A percentile compares a stretch with the other conserved stretches of the same genome.
phyloP scores from a whole-genome alignment of 2,113 vertebrate species.

The Prolemur simus region DNA sequence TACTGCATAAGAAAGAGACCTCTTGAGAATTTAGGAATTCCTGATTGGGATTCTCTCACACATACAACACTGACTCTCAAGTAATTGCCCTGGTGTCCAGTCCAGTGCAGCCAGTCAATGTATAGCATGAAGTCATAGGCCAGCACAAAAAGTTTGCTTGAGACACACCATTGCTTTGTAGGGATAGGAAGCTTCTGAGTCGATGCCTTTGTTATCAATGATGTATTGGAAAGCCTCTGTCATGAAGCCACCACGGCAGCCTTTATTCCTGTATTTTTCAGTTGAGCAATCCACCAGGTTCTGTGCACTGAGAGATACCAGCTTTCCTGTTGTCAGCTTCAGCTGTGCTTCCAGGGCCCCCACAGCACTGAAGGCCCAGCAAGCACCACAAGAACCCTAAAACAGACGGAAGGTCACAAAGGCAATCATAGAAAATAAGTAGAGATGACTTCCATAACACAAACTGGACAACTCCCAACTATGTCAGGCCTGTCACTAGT shows the following conservation, averaged over 20 bases:
- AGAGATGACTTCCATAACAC: neutral
- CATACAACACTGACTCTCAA: neutral
- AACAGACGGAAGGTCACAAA: neutral
- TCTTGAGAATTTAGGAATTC: neutral
- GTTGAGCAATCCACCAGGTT: conserved; percentile 92
- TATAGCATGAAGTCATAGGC: neutral
- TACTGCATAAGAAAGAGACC: neutral
- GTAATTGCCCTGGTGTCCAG: neutral
- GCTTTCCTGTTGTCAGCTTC: conserved; percentile 84
- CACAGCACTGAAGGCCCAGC: conserved; percentile 93
- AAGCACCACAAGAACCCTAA: conserved; percentile 89
- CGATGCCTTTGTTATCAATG: conserved; percentile 89
- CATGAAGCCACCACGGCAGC: conserved; percentile 90
- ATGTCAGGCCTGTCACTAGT: too few species aligned
- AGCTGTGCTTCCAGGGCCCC: conserved; percentile 92
- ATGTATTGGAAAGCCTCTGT: conserved; percentile 87
- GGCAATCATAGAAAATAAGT: neutral
- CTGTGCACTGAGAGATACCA: conserved; percentile 90
- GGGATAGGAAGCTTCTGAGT: conserved; percentile 89
- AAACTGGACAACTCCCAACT: neutral
- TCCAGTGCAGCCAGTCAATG: neutral
- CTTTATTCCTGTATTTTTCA: conserved; percentile 83
- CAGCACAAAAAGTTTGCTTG: neutral
- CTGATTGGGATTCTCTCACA: neutral
- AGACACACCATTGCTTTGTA: conserved; percentile 87